A percentile compares a stretch with the other conserved stretches of the same genome.
Conservation (phyloP, 2,888 invertebrate species). For the Venustoraphidia nigricollis region DNA sequence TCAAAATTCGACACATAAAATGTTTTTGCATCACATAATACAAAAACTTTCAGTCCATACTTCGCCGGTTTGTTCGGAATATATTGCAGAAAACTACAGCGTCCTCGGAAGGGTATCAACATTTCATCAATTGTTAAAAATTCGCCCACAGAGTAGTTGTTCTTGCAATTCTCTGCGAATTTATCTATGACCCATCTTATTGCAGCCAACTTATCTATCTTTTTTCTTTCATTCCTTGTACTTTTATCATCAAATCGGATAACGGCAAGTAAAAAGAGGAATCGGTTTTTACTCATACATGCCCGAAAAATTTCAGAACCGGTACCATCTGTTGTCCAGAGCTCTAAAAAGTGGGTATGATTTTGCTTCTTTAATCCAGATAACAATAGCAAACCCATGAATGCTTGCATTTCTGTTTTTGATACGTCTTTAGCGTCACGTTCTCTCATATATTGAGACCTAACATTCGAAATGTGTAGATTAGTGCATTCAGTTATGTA, state of each 20-base stretch:
- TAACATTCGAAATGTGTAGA: constrained; percentile 9
- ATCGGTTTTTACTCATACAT: background rate
- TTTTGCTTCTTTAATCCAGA: constrained; percentile 12
- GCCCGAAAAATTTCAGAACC: constrained; percentile 13
- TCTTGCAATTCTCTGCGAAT: constrained; percentile 8
- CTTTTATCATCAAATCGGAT: constrained; percentile 9
- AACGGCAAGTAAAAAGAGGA: constrained; percentile 9
- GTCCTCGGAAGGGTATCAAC: constrained; percentile 8
- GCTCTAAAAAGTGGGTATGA: constrained; percentile 13
- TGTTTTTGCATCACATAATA: constrained; percentile 7
- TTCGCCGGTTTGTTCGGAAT: constrained; percentile 14
- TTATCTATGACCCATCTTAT: constrained; percentile 5
- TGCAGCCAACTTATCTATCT: constrained; percentile 10
- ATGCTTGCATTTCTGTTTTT: constrained; percentile 12
- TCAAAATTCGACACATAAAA: constrained; percentile 8
- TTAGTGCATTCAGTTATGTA: constrained; percentile 13
- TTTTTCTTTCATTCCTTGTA: constrained; percentile 2
- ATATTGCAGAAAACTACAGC: constrained; percentile 12
- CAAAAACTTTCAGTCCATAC: constrained; percentile 15
- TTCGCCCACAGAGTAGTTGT: constrained; percentile 7
- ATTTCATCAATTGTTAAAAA: constrained; percentile 8
- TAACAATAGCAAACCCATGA: constrained; percentile 12
- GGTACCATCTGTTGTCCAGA: constrained; percentile 13
- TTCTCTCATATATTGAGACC: constrained; percentile 9
- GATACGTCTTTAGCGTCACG: constrained; percentile 11